These are phyloP conservation scores for Agrotis clavis DNA, from an alignment of 2,888 invertebrate species.

Conservation along the genomic window DNA sequence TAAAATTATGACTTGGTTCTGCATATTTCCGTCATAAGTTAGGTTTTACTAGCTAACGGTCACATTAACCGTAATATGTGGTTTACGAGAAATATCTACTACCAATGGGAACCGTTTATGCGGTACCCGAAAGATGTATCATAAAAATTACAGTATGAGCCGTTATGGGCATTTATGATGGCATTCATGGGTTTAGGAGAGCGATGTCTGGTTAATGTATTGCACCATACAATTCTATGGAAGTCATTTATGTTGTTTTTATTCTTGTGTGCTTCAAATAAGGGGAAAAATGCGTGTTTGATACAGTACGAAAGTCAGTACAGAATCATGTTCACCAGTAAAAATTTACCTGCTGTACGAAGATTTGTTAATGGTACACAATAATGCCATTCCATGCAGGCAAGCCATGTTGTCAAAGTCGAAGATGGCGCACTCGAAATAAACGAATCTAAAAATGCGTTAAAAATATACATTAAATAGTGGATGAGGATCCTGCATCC, in stretches of 20 bases:
- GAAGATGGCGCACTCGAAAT: no score
- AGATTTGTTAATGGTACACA: no score
- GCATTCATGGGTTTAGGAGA: constrained; percentile 12
- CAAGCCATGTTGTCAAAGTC: no score
- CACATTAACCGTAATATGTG: constrained; percentile 80
- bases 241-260: background rate
- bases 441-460: no score
- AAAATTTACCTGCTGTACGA: no score
- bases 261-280: constrained; percentile 1
- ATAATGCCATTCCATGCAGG: no score
- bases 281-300: background rate
- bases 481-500: background rate
- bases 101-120: constrained; percentile 66
- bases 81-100: constrained; percentile 78
- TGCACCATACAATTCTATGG: constrained; percentile 10
- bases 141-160: constrained; percentile 76
- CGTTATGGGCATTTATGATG: constrained; percentile 44
- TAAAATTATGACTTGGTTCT: constrained; percentile 71
- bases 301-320: background rate
- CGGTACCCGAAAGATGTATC: constrained; percentile 73
- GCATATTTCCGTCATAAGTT: constrained; percentile 79
- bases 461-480: background rate
- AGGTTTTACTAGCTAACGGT: constrained; percentile 78
- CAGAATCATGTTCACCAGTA: no score
- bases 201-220: constrained; percentile 22